Evolutionary conservation across 2,797 vertebrate genomes (phyloP), one percentile per base, ranked within the genome.

Genomic region (Coranthus polyacanthus): DNA sequence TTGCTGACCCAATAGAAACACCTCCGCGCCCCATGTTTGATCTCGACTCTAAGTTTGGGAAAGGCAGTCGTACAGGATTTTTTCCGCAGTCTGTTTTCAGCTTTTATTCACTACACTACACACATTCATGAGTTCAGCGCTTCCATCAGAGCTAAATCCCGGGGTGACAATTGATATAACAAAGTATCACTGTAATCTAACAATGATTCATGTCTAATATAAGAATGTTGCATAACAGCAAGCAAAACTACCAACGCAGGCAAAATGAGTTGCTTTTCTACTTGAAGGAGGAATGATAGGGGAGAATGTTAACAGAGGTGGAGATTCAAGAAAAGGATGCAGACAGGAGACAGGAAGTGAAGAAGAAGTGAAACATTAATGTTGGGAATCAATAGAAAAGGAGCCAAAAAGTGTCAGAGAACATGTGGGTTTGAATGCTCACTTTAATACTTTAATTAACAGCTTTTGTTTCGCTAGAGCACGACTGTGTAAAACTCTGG

Each of bases 61-160:
- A n/a, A n/a, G n/a, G n/a, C n/a, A n/a, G n/a, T n/a, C n/a, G n/a
- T n/a, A n/a, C n/a, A n/a, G n/a, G n/a, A n/a, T n/a, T n/a, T n/a
- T n/a, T n/a, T n/a, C n/a, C n/a, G n/a, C n/a, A n/a, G n/a, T n/a
- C n/a, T n/a, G n/a, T n/a, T 51, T 16, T 21, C n/a, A 20, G 17
- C 21, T 72, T 78, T 70, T 24, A 38, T 15, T 18, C 13, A 8
- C n/a, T n/a, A n/a, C n/a, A n/a, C n/a, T 46, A 16, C 26, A 29
- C 6, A 29, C 26, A 29, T 29, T 29, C 26, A 29, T 7, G 37
- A 42, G 36, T n/a, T n/a, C n/a, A 46, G 16, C 1, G 10, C 45
- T 36, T 54, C 12, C 38, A n/a, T 36, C 7, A 16, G 16, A 41
- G 49, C 17, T 6, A 34, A 12, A 29, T 34, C n/a, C 26, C 16